These are phyloP conservation scores for Smittia sp. DNA, from an alignment of 2,888 invertebrate species.

Conservation along the genomic window DNA sequence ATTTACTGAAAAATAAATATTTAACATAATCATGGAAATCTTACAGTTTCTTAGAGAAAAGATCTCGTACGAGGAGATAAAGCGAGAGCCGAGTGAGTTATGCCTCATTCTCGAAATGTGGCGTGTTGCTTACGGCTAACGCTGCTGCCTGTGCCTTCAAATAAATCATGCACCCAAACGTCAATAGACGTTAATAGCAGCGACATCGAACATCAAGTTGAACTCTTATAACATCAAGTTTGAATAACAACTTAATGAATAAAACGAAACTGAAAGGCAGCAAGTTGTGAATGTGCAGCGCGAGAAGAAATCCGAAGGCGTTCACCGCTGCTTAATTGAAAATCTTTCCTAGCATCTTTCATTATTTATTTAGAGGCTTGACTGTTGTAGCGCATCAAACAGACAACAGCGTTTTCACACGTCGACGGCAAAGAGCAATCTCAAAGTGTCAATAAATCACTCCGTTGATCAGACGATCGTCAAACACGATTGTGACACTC, in stretches of 20 bases:
- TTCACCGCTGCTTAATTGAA: neutral
- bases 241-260: slow-evolving; percentile 12
- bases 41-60: neutral
- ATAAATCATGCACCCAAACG: neutral
- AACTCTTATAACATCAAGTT: neutral
- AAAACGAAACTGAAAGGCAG: slow-evolving; percentile 4
- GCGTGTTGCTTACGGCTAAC: neutral
- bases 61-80: neutral
- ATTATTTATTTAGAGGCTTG: neutral
- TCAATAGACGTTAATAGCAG: slow-evolving; percentile 1
- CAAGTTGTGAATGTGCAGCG: neutral
- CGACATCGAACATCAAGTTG: slow-evolving; percentile 1
- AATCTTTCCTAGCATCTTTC: neutral
- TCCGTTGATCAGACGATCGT: neutral
- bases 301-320: neutral
- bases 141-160: neutral
- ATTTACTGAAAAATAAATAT: neutral
- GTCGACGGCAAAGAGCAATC: neutral
- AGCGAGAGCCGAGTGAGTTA: neutral
- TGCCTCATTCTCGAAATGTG: neutral
- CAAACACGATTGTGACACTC: no score
- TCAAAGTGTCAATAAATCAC: neutral
- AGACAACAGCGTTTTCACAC: neutral
- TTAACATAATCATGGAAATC: neutral
- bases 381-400: neutral